phyloP scores from a whole-genome alignment of 2,797 vertebrate species.

The Manis javanica region DNA sequence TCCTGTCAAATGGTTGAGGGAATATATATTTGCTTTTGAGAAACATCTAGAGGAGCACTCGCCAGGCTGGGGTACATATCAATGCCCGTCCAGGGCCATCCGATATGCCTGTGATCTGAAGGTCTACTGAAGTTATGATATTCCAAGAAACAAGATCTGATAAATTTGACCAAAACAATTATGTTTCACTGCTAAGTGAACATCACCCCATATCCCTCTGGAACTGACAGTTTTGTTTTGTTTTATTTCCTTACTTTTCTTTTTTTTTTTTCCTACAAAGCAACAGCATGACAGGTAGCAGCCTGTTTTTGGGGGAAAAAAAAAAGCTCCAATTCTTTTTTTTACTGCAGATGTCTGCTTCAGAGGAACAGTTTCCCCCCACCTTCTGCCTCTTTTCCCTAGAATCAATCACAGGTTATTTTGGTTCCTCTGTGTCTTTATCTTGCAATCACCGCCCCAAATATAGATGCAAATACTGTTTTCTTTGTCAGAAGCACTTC shows the following conservation, averaged over 20 bases:
- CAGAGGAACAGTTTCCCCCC: background rate
- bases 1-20: background rate
- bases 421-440: slow-evolving; percentile 40
- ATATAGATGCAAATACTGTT: slow-evolving; percentile 73
- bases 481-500: slow-evolving; percentile 50
- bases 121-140: background rate
- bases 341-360: slow-evolving; percentile 66
- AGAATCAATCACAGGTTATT: slow-evolving; percentile 70
- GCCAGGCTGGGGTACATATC: background rate
- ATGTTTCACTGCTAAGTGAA: background rate
- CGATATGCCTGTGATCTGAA: background rate
- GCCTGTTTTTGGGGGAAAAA: background rate
- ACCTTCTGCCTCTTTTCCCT: slow-evolving; percentile 49
- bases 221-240: background rate
- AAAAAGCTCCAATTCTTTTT: background rate
- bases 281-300: slow-evolving; percentile 49
- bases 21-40: background rate
- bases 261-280: background rate
- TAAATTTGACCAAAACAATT: background rate
- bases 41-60: background rate
- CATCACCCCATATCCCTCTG: background rate
- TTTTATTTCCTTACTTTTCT: background rate
- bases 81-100: background rate
- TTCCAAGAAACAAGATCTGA: background rate
- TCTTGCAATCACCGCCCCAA: slow-evolving; percentile 30